These are phyloP conservation scores for Bruchidius siliquastri DNA, from an alignment of 2,888 invertebrate species.

Conservation along the genomic window DNA sequence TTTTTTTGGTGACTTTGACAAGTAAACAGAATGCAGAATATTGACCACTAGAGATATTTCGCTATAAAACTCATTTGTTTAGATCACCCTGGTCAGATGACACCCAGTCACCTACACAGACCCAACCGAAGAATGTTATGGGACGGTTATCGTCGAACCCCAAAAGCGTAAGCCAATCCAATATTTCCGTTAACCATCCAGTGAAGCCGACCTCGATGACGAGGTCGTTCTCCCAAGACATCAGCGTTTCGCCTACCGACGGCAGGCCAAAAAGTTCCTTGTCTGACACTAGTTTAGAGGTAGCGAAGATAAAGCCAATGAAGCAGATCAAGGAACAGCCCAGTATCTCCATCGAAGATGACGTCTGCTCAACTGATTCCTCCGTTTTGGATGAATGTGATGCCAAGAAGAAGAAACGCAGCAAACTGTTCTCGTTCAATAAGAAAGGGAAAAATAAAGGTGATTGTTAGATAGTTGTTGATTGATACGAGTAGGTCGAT, in stretches of 20 bases:
- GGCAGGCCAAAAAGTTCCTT: constrained; percentile 48
- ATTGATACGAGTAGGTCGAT: background rate
- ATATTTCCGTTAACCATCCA: constrained; percentile 30
- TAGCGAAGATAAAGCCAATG: constrained; percentile 19
- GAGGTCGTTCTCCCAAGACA: constrained; percentile 53
- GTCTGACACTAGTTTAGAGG: constrained; percentile 50
- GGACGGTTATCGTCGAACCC: constrained; percentile 26
- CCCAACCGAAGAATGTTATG: constrained; percentile 7
- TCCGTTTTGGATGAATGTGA: constrained; percentile 62
- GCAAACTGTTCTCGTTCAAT: constrained; percentile 59
- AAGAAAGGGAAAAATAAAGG: constrained; percentile 42
- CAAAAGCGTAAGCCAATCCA: constrained; percentile 41
- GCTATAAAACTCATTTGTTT: constrained; percentile 4
- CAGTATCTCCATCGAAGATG: constrained; percentile 56
- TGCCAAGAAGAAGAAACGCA: constrained; percentile 57
- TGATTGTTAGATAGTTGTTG: constrained; percentile 14
- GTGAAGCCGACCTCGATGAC: constrained; percentile 38
- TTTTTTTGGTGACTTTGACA: too few relatives aligned
- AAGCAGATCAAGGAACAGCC: constrained; percentile 36
- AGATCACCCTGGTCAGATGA: constrained; percentile 30
- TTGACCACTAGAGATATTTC: background rate
- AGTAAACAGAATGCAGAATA: too few relatives aligned
- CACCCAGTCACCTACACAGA: constrained; percentile 3
- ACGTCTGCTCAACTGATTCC: constrained; percentile 65
- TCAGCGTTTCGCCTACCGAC: constrained; percentile 40